These are phyloP conservation scores for Corvus moneduloides DNA, from an alignment of 2,113 vertebrate species.

Conservation along the genomic window DNA sequence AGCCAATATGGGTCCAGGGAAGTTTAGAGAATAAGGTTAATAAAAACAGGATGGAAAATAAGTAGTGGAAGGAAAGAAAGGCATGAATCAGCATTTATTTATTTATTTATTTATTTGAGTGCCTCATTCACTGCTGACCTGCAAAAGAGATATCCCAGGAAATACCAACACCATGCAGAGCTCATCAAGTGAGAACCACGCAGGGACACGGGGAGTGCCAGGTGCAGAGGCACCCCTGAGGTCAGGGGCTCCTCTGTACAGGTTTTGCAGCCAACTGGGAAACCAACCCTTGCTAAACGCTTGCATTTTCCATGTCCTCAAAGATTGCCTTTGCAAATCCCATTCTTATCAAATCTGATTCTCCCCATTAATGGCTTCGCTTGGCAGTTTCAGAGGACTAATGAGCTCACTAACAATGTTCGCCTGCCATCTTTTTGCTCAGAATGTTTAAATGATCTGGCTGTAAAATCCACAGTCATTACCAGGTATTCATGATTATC, in stretches of 20 bases:
- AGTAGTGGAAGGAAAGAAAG: not conserved
- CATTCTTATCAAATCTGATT: not conserved
- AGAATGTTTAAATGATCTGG: not conserved
- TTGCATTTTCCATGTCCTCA: not conserved
- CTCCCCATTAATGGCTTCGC: not conserved
- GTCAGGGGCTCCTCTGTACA: accelerated
- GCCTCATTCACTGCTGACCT: not conserved
- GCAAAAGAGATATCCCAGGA: not conserved
- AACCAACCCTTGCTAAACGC: accelerated
- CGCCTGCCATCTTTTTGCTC: not conserved
- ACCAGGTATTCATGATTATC: not conserved
- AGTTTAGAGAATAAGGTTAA: not conserved
- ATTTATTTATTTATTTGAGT: not conserved
- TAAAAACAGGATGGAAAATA: not conserved
- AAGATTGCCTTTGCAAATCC: not conserved
- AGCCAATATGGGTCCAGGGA: not conserved
- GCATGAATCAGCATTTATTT: not conserved
- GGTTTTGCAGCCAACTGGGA: accelerated
- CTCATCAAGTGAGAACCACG: accelerated
- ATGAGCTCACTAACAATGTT: not conserved
- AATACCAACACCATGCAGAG: accelerated
- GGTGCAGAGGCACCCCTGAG: not conserved
- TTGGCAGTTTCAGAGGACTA: not conserved
- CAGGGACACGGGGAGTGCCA: not conserved
- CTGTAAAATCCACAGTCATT: not conserved